A percentile compares a stretch with the other conserved stretches of the same genome.
These are phyloP conservation scores for Eueides isabella DNA, from an alignment of 1,140 invertebrate species.

Conservation along the genomic window DNA sequence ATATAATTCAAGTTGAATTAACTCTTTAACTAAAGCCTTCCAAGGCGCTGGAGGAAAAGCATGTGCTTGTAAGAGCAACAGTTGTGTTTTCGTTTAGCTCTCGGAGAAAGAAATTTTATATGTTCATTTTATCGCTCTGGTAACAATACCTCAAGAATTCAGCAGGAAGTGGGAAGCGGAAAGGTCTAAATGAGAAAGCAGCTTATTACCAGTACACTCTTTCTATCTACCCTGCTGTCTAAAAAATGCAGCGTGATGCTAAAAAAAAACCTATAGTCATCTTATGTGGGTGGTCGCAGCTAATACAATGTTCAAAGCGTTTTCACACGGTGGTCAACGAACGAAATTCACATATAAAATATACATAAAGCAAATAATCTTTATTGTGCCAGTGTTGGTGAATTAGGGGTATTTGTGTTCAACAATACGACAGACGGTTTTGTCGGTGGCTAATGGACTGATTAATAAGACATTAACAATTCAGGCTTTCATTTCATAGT, in stretches of 20 bases:
- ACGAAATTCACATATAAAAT: conserved; percentile 27
- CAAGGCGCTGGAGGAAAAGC: no score
- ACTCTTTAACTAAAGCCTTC: no score
- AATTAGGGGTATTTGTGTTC: conserved; percentile 43
- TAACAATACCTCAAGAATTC: no score
- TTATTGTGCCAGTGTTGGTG: conserved; percentile 42
- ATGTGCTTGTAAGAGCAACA: no score
- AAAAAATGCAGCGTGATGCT: not conserved
- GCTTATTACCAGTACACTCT: not conserved
- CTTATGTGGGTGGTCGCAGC: conserved; percentile 17
- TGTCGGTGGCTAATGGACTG: conserved; percentile 45
- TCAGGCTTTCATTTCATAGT: conserved; percentile 27
- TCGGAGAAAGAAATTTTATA: no score
- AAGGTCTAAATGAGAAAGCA: no score
- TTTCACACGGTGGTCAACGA: conserved; percentile 45
- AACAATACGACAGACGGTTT: conserved; percentile 40
- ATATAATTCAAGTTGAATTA: no score
- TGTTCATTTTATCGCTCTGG: no score
- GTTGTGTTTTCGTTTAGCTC: no score
- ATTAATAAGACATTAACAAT: conserved; percentile 40
- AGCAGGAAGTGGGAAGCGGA: not conserved
- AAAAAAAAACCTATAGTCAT: not conserved
- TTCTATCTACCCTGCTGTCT: not conserved
- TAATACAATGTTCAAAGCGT: conserved; percentile 8
- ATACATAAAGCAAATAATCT: conserved; percentile 39